A percentile compares a stretch with the other conserved stretches of the same genome.
Evolutionary conservation across 2,797 vertebrate genomes (phyloP).

Genomic region (Falco rusticolus): DNA sequence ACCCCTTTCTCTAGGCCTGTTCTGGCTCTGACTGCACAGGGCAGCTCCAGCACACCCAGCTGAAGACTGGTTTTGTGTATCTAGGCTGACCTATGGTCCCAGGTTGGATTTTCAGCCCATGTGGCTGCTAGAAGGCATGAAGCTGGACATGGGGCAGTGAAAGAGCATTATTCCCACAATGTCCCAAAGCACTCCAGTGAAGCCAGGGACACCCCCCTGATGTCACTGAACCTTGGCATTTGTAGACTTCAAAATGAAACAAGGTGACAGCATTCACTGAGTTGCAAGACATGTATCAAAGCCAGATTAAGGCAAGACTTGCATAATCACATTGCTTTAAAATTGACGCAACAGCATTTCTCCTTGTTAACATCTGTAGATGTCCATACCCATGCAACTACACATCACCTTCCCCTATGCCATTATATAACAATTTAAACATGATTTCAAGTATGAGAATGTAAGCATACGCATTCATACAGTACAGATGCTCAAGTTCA

Average conservation of each 20-base stretch:
- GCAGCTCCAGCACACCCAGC: not conserved
- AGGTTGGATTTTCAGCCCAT: not conserved
- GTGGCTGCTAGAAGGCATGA: not conserved
- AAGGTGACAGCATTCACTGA: constrained; percentile 10
- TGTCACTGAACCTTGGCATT: not conserved
- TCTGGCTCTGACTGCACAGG: not conserved
- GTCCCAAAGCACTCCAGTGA: not conserved
- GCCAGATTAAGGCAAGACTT: constrained; percentile 42
- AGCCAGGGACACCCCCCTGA: not conserved
- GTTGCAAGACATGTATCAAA: not conserved
- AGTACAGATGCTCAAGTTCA: not conserved
- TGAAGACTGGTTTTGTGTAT: not conserved
- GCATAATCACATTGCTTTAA: constrained; percentile 62
- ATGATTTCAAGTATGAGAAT: constrained; percentile 7
- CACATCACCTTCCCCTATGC: not conserved
- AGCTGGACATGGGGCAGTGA: not conserved
- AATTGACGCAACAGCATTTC: constrained; percentile 52
- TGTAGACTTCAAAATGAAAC: not conserved
- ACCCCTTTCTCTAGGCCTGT: fast-evolving
- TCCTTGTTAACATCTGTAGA: constrained; percentile 29
- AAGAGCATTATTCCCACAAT: not conserved
- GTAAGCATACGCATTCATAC: constrained; percentile 8
- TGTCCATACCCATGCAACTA: constrained; percentile 15
- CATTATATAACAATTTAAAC: not conserved
- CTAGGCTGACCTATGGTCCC: not conserved